Conservation (phyloP, 2,888 invertebrate species). For the Chesias legatella region DNA sequence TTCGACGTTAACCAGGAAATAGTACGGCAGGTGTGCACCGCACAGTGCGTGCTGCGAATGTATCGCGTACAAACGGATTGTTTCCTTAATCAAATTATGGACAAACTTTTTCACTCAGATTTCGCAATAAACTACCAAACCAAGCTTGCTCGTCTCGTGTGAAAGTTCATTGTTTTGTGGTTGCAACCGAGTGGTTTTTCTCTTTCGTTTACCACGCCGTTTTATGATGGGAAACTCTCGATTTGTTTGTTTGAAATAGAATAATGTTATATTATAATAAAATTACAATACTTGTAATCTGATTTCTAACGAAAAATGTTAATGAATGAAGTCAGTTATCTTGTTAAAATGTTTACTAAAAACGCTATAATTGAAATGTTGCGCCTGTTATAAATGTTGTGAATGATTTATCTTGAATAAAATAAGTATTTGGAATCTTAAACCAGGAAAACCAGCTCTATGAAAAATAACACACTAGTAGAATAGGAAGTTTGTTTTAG, state of each 20-base stretch:
- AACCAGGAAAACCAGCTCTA: no score
- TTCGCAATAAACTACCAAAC: slow-evolving; percentile 65
- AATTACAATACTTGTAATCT: no score
- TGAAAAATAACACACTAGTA: no score
- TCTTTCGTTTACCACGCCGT: slow-evolving; percentile 18
- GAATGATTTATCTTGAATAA: no score
- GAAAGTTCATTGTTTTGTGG: slow-evolving; percentile 75
- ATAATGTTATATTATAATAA: no score
- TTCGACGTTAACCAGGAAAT: slow-evolving; percentile 30
- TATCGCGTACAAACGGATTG: slow-evolving; percentile 62
- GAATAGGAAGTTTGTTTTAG: no score
- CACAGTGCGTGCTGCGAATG: slow-evolving; percentile 57
- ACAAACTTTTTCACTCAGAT: slow-evolving; percentile 62
- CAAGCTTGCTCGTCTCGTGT: slow-evolving; percentile 58
- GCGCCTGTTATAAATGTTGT: no score
- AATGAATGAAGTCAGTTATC: no score
- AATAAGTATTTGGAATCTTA: no score
- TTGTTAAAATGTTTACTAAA: no score
- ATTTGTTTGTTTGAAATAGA: background rate
- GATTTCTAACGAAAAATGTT: no score
- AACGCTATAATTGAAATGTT: no score
- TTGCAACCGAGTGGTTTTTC: slow-evolving; percentile 21
- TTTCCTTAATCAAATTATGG: slow-evolving; percentile 73
- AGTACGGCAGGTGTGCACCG: slow-evolving; percentile 25
- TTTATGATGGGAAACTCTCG: slow-evolving; percentile 20